These are phyloP conservation scores for Labeo calbasu DNA, from an alignment of 2,797 vertebrate genomes.

Conservation along the genomic window DNA sequence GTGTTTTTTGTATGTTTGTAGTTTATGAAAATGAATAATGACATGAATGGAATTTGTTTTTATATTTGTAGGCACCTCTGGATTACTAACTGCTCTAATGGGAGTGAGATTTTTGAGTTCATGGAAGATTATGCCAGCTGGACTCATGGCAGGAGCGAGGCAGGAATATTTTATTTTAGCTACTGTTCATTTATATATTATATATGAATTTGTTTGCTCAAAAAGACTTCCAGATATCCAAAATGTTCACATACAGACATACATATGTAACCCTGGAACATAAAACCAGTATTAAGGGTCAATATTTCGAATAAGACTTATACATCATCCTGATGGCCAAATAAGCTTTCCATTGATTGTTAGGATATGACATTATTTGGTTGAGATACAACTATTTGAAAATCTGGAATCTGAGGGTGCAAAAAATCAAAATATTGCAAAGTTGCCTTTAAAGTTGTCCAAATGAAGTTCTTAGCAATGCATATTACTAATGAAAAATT, in stretches of 20 bases:
- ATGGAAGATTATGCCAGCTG: conserved; percentile 91
- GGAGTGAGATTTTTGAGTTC: conserved; percentile 89
- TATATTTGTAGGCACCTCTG: conserved; percentile 79
- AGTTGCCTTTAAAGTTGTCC: too few relatives aligned
- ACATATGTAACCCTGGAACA: background rate
- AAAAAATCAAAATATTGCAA: too few relatives aligned
- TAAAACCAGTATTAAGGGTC: too few relatives aligned
- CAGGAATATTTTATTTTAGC: conserved; percentile 58
- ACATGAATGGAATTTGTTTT: background rate
- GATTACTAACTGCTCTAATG: conserved; percentile 87
- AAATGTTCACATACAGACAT: background rate
- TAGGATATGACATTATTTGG: too few relatives aligned
- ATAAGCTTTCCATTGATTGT: too few relatives aligned
- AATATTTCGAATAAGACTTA: too few relatives aligned
- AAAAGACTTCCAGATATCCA: background rate
- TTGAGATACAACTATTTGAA: too few relatives aligned
- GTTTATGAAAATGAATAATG: background rate
- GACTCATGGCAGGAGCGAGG: conserved; percentile 88
- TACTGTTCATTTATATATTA: background rate
- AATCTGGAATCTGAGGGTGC: too few relatives aligned
- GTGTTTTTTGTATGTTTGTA: background rate
- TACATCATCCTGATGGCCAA: too few relatives aligned
- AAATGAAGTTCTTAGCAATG: too few relatives aligned
- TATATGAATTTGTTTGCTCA: background rate
- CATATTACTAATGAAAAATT: too few relatives aligned